Conservation (phyloP, 2,888 invertebrate genomes). For the Amiota communis region DNA sequence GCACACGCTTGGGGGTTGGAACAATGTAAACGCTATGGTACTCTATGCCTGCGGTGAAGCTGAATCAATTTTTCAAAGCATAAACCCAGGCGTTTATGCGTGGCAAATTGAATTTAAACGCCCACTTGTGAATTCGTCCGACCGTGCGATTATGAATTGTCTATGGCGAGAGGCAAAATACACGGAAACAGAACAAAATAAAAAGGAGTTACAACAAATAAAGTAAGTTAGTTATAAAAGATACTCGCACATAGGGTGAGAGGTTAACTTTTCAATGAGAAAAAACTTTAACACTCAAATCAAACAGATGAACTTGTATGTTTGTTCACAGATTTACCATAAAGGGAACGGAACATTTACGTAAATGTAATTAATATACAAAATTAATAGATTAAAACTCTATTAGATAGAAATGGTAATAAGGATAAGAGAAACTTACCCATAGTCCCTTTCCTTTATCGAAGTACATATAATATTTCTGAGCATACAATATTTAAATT, state of each 20-base stretch:
- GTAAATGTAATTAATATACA: too few species aligned
- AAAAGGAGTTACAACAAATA: neutral
- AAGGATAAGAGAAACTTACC: too few species aligned
- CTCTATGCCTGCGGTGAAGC: constrained; percentile 29
- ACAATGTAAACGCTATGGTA: constrained; percentile 32
- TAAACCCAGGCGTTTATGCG: constrained; percentile 55
- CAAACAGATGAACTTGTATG: neutral
- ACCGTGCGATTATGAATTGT: constrained; percentile 55
- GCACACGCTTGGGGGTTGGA: constrained; percentile 44
- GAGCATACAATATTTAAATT: too few species aligned
- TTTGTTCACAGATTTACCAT: too few species aligned
- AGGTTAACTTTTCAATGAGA: too few species aligned
- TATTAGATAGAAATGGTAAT: too few species aligned
- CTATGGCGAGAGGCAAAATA: constrained; percentile 15
- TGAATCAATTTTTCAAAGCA: constrained; percentile 49
- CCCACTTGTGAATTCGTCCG: constrained; percentile 70
- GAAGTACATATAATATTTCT: too few species aligned
- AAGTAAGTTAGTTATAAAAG: neutral
- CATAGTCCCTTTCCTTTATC: too few species aligned
- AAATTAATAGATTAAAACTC: too few species aligned
- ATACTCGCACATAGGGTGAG: neutral
- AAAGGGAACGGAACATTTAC: too few species aligned
- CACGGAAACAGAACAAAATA: neutral
- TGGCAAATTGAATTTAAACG: constrained; percentile 64
- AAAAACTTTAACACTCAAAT: too few species aligned